Conservation (phyloP, 2,888 invertebrate species). For the Megamerina dolium region DNA sequence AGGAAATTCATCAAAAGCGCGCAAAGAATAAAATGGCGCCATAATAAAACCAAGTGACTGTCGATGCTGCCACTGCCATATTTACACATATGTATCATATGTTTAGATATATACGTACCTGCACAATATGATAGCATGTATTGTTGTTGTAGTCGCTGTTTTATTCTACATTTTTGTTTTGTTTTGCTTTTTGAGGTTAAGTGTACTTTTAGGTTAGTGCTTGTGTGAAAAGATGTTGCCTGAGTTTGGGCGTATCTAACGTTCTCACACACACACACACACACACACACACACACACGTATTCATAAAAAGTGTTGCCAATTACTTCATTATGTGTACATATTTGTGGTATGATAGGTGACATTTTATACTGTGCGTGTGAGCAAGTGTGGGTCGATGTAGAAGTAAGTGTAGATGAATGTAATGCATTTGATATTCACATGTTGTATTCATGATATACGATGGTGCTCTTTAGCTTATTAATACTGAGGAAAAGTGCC, state of each 20-base stretch:
- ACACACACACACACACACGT: not conserved
- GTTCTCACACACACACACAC: slow-evolving; percentile 1
- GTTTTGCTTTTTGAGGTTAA: slow-evolving; percentile 25
- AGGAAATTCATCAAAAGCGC: not conserved
- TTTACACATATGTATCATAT: slow-evolving; percentile 3
- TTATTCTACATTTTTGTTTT: no score
- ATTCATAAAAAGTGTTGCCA: slow-evolving; percentile 21
- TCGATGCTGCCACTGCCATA: not conserved
- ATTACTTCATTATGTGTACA: slow-evolving; percentile 25
- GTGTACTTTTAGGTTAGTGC: slow-evolving; percentile 24
- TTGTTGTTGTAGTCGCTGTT: no score
- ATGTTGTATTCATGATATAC: not conserved
- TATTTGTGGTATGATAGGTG: slow-evolving; percentile 4
- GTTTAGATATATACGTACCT: slow-evolving; percentile 3
- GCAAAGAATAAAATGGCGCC: not conserved
- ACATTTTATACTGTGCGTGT: not conserved
- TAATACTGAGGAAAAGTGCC: slow-evolving; percentile 3
- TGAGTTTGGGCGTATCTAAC: slow-evolving; percentile 6
- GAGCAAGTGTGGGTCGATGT: not conserved
- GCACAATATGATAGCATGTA: no score
- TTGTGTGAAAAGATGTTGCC: slow-evolving; percentile 14
- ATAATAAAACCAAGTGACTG: not conserved
- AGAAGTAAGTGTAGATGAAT: not conserved
- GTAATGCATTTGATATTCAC: not conserved
- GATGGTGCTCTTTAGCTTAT: not conserved